These are phyloP conservation scores for Neotoxoptera formosana DNA, from an alignment of 1,140 invertebrate genomes.

Conservation along the genomic window DNA sequence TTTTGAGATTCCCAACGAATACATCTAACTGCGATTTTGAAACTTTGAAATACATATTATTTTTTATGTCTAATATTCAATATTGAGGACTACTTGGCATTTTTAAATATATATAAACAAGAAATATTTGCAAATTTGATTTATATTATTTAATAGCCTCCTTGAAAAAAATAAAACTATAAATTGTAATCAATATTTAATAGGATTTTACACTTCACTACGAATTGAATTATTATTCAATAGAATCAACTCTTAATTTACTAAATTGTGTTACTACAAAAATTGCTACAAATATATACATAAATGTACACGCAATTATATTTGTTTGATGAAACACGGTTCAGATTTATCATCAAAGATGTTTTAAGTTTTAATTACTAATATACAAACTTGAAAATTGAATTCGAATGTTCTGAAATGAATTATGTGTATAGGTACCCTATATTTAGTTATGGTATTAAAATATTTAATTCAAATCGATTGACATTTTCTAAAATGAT, in stretches of 20 bases:
- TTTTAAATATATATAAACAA: no score
- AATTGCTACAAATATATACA: neutral
- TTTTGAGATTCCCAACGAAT: neutral
- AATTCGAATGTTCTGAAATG: neutral
- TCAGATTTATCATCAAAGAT: constrained; percentile 10
- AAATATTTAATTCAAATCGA: constrained; percentile 8
- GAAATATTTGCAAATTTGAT: neutral
- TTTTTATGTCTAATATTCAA: neutral
- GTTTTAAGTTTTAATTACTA: neutral
- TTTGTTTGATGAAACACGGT: neutral
- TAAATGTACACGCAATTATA: neutral
- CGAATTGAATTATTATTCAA: neutral
- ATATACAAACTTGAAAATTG: constrained; percentile 17
- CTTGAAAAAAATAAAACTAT: neutral
- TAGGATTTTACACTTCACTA: neutral
- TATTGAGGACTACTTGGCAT: no score
- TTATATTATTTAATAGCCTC: neutral
- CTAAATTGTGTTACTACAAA: constrained; percentile 2
- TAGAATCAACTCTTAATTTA: neutral
- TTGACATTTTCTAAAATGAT: neutral
- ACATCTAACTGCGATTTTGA: neutral
- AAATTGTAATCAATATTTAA: neutral
- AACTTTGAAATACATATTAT: neutral
- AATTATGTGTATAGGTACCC: neutral
- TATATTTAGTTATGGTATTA: neutral